Evolutionary conservation across 2,888 invertebrate genomes (phyloP).

Genomic region (Eristalis intricaria): DNA sequence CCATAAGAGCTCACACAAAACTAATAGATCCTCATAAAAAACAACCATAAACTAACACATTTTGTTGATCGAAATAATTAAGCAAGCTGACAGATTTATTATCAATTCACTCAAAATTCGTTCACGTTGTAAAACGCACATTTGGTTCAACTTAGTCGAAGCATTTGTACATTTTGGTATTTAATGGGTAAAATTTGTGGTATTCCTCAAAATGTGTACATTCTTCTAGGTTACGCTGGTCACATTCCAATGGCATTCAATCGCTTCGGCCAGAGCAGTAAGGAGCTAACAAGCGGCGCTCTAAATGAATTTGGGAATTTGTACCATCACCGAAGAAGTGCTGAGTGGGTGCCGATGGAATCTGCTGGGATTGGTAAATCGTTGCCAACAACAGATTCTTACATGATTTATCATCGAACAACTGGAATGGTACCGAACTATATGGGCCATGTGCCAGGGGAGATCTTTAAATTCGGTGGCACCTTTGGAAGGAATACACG

Average conservation of each 20-base stretch:
- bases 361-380: slow-evolving; percentile 75
- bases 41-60: too few relatives aligned
- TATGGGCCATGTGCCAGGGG: slow-evolving; percentile 90
- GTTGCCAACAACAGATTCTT: slow-evolving; percentile 75
- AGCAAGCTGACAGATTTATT: too few relatives aligned
- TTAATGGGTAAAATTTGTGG: background rate
- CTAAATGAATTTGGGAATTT: slow-evolving; percentile 89
- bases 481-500: slow-evolving; percentile 89
- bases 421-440: slow-evolving; percentile 90
- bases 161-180: background rate
- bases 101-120: too few relatives aligned
- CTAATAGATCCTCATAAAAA: too few relatives aligned
- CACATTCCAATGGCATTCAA: slow-evolving; percentile 79
- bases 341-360: slow-evolving; percentile 87
- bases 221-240: slow-evolving; percentile 76
- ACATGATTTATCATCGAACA: slow-evolving; percentile 88
- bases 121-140: too few relatives aligned
- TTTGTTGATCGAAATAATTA: too few relatives aligned
- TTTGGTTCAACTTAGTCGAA: too few relatives aligned
- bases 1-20: too few relatives aligned
- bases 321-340: slow-evolving; percentile 87
- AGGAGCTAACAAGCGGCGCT: slow-evolving; percentile 86
- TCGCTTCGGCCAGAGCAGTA: slow-evolving; percentile 79
- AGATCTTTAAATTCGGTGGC: slow-evolving; percentile 87
- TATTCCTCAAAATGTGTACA: background rate